A percentile compares a stretch with the other conserved stretches of the same genome.
phyloP scores from a whole-genome alignment of 53 echinoderm and acorn worm species.

The Arbacia lixula region DNA sequence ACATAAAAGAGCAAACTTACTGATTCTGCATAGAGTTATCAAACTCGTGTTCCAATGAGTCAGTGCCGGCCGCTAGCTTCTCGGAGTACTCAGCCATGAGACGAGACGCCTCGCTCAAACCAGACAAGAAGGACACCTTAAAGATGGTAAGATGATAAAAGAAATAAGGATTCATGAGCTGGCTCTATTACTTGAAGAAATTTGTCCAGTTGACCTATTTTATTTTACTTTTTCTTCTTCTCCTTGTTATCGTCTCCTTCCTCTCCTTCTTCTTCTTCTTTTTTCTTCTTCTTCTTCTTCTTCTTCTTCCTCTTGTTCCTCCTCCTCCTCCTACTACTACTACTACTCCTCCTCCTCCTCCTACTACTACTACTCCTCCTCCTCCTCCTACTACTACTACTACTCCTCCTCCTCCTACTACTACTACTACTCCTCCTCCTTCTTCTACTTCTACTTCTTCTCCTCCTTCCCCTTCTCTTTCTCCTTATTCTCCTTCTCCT shows the following conservation, averaged over 20 bases:
- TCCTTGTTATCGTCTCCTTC: neutral
- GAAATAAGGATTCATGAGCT: neutral
- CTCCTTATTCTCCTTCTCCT: too few species aligned
- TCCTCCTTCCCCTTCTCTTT: neutral
- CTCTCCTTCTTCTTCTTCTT: too few species aligned
- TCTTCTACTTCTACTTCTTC: neutral
- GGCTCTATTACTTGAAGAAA: neutral
- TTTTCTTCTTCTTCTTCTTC: neutral
- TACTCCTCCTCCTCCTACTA: too few species aligned
- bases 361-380: too few species aligned
- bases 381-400: too few species aligned
- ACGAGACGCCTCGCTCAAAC: slow-evolving; percentile 82
- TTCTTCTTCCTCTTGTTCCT: too few species aligned
- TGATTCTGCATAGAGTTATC: slow-evolving; percentile 80
- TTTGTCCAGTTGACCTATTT: too few species aligned
- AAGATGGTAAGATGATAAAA: neutral
- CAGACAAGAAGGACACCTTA: slow-evolving; percentile 87
- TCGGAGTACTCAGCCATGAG: slow-evolving; percentile 86
- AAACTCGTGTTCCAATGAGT: slow-evolving; percentile 80
- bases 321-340: too few species aligned
- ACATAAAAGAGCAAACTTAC: too few species aligned
- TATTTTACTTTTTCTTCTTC: neutral
- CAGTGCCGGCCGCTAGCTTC: slow-evolving; percentile 65
- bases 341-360: neutral
- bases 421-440: neutral